Evolutionary conservation across 2,797 vertebrate species (phyloP).

Genomic region (Poliocrania exsul): DNA sequence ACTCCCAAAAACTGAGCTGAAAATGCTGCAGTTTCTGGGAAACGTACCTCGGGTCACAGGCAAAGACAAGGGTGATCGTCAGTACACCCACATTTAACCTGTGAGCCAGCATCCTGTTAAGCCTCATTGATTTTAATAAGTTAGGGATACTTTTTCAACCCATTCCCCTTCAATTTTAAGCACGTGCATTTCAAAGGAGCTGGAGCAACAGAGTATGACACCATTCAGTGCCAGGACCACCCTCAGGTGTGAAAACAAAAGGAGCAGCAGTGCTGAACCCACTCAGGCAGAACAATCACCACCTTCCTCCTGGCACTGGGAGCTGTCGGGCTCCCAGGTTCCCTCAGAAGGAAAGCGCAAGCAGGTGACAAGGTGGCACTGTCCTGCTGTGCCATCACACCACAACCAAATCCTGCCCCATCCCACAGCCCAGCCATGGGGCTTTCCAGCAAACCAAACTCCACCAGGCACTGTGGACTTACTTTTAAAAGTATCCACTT

Average conservation of each 20-base stretch:
- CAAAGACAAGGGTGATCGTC: fast-evolving
- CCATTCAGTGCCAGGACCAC: background rate
- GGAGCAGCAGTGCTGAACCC: background rate
- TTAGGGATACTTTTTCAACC: background rate
- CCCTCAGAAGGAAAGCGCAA: background rate
- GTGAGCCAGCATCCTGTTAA: background rate
- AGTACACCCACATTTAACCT: fast-evolving
- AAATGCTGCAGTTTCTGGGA: background rate
- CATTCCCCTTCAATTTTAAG: background rate
- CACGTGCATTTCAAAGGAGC: background rate
- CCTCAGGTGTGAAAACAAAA: fast-evolving
- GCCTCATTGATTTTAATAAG: background rate
- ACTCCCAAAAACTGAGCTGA: background rate
- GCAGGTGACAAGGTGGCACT: fast-evolving
- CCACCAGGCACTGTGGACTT: fast-evolving
- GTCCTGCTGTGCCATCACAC: background rate
- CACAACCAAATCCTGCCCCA: fast-evolving
- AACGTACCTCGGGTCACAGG: background rate
- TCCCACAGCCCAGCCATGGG: fast-evolving
- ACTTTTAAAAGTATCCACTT: background rate
- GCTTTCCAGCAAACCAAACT: background rate
- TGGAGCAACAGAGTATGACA: background rate
- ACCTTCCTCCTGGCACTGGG: fast-evolving
- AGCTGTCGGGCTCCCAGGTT: background rate
- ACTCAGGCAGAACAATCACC: fast-evolving